Evolutionary conservation across 2,113 vertebrate species (phyloP).

Genomic region (Cynoglossus semilaevis): DNA sequence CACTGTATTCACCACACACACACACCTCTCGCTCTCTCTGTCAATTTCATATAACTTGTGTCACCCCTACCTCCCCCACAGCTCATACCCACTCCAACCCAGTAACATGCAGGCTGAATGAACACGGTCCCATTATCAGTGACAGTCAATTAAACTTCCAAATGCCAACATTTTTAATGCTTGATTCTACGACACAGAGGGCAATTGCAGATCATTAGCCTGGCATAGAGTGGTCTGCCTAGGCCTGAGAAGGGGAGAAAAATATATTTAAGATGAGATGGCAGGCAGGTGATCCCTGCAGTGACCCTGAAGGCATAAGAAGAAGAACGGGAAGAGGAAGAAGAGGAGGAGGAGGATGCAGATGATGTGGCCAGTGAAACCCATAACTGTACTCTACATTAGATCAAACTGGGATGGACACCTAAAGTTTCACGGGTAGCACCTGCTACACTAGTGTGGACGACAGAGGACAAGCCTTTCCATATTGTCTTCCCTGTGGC

Average conservation of each 20-base stretch:
- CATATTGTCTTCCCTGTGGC: no score
- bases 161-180: conserved; percentile 64
- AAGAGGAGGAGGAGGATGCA: no score
- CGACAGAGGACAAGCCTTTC: no score
- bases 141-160: conserved; percentile 70
- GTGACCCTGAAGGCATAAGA: background rate
- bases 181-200: conserved; percentile 45
- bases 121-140: conserved; percentile 63
- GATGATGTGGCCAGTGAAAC: no score
- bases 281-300: background rate
- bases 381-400: no score
- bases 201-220: conserved; percentile 47
- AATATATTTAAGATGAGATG: background rate
- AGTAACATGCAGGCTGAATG: conserved; percentile 48
- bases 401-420: no score
- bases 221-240: conserved; percentile 21
- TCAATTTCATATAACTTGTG: conserved; percentile 25
- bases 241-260: background rate
- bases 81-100: conserved; percentile 1
- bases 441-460: no score
- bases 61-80: conserved; percentile 5
- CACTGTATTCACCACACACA: no score
- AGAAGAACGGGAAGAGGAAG: no score
- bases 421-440: no score
- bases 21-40: conserved; percentile 11